phyloP scores from a whole-genome alignment of 2,888 invertebrate species.

The Octonoba sinensis region DNA sequence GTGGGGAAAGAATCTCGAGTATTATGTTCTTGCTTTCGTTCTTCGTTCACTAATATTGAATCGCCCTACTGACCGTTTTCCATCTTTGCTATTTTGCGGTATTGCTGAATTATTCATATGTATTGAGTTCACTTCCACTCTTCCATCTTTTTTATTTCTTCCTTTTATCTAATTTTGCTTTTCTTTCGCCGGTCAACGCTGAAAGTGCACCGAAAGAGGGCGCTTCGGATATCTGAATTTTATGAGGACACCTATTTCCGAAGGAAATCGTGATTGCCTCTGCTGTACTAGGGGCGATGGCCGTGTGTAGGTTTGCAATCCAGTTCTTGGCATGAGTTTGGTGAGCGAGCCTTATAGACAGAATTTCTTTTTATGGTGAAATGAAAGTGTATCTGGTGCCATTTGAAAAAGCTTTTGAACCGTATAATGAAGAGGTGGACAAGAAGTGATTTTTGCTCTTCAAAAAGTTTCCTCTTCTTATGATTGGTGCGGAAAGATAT shows the following conservation, averaged over 20 bases:
- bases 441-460: no score
- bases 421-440: no score
- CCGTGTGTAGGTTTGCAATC: background rate
- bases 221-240: constrained; percentile 16
- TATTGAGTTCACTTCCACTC: constrained; percentile 23
- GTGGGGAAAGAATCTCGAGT: no score
- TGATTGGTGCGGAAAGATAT: no score
- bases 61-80: constrained; percentile 24
- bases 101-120: constrained; percentile 42
- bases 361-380: no score
- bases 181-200: constrained; percentile 19
- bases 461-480: no score
- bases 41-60: no score
- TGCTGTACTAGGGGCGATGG: background rate
- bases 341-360: background rate
- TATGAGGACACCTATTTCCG: constrained; percentile 31
- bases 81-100: constrained; percentile 3
- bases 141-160: constrained; percentile 6
- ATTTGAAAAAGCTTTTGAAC: no score
- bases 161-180: constrained; percentile 3
- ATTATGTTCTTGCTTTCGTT: no score
- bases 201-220: background rate
- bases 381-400: no score
- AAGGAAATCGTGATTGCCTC: constrained; percentile 13
- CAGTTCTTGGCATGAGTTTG: background rate